These are phyloP conservation scores for Cyclina sinensis DNA, from an alignment of 1,140 invertebrate species.

Conservation along the genomic window DNA sequence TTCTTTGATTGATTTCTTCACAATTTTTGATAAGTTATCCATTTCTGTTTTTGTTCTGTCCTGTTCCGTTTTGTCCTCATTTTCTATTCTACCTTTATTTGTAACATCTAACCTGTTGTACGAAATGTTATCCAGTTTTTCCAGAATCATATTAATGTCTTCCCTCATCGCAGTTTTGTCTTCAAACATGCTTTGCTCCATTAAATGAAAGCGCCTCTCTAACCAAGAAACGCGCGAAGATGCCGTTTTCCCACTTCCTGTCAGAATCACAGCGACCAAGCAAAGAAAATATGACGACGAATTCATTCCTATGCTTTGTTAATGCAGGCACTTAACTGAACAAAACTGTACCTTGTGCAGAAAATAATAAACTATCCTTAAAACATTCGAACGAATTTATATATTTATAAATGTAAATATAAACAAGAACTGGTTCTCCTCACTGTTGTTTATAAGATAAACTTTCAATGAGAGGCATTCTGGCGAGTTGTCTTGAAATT, in stretches of 20 bases:
- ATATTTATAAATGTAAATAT: too few relatives aligned
- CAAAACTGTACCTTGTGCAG: too few relatives aligned
- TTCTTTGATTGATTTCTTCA: not conserved
- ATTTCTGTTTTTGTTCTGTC: not conserved
- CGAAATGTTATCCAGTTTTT: not conserved
- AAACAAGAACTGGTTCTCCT: too few relatives aligned
- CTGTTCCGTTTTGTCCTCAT: not conserved
- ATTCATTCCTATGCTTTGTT: too few relatives aligned
- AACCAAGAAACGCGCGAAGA: not conserved
- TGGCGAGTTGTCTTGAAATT: too few relatives aligned
- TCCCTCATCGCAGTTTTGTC: not conserved
- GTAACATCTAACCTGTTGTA: not conserved
- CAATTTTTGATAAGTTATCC: not conserved
- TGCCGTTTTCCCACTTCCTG: not conserved
- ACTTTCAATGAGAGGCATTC: too few relatives aligned
- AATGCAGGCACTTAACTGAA: too few relatives aligned
- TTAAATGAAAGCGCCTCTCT: not conserved
- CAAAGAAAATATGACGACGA: not conserved
- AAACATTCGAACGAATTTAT: too few relatives aligned
- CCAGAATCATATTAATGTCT: not conserved
- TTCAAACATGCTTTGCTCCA: not conserved
- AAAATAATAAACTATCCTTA: too few relatives aligned
- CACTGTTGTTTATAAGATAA: too few relatives aligned
- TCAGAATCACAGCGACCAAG: not conserved
- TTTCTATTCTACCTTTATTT: not conserved